Percentiles rank a stretch among this genome's conserved stretches.
Evolutionary conservation across 2,888 invertebrate genomes (phyloP).

Genomic region (Crossocerus cetratus): DNA sequence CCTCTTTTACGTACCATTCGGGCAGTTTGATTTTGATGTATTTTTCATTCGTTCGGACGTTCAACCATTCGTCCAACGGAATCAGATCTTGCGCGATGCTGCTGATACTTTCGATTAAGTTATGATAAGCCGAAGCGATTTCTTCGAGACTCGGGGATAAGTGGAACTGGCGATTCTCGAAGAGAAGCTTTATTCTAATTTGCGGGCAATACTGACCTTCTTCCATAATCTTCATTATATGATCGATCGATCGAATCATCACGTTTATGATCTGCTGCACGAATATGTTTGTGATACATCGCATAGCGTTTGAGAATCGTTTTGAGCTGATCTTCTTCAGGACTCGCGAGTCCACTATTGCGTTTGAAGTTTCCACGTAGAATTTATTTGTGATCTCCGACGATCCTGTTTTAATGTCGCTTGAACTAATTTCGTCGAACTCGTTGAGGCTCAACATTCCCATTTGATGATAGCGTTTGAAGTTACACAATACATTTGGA

Average conservation of each 20-base stretch:
- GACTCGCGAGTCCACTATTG: conserved; percentile 28
- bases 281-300: conserved; percentile 77
- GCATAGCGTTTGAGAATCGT: conserved; percentile 72
- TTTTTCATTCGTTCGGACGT: conserved; percentile 75
- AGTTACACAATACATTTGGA: conserved; percentile 73
- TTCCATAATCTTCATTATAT: conserved; percentile 80
- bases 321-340: conserved; percentile 63
- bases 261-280: conserved; percentile 82
- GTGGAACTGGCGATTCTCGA: conserved; percentile 78
- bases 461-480: conserved; percentile 57
- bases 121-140: conserved; percentile 80
- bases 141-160: conserved; percentile 80
- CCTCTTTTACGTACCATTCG: conserved; percentile 77
- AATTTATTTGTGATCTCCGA: conserved; percentile 71
- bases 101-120: conserved; percentile 80
- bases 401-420: conserved; percentile 73
- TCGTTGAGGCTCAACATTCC: conserved; percentile 61
- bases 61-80: conserved; percentile 79
- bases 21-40: conserved; percentile 81
- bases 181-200: conserved; percentile 80
- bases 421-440: conserved; percentile 64
- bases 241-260: conserved; percentile 83
- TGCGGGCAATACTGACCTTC: conserved; percentile 80
- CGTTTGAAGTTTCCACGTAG: conserved; percentile 49
- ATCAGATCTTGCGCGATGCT: conserved; percentile 80